These are phyloP conservation scores for Hafferia zeledoni DNA, from an alignment of 2,797 vertebrate genomes.

Conservation along the genomic window DNA sequence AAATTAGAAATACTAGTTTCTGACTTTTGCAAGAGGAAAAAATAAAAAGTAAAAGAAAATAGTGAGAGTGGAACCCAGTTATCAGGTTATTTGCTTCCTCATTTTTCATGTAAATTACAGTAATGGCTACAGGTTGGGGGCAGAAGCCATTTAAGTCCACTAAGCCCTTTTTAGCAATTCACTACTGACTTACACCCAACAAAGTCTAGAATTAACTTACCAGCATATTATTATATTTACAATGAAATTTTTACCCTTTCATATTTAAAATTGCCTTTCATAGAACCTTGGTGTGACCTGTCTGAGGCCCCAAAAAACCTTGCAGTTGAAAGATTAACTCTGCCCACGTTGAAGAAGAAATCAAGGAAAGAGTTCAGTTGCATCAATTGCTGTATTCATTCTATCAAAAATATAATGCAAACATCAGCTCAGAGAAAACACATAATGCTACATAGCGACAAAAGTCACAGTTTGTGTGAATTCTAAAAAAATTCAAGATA, in stretches of 20 bases:
- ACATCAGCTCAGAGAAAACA: not conserved
- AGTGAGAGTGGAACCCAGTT: not conserved
- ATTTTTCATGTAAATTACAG: not conserved
- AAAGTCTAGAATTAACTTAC: not conserved
- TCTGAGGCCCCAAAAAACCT: not conserved
- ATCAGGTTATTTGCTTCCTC: not conserved
- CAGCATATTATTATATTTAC: not conserved
- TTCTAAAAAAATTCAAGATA: not conserved
- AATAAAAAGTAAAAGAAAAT: not conserved
- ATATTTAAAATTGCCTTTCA: not conserved
- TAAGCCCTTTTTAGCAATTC: not conserved
- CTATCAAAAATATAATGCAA: not conserved
- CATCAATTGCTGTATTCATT: not conserved
- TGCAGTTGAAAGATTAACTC: not conserved
- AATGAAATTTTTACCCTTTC: not conserved
- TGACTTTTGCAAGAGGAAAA: not conserved
- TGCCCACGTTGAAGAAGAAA: not conserved
- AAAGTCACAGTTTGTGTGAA: not conserved
- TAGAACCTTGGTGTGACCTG: not conserved
- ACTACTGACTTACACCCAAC: not conserved
- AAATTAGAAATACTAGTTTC: not conserved
- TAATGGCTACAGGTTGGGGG: not conserved
- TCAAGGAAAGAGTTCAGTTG: not conserved
- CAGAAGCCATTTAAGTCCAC: not conserved
- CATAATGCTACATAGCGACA: not conserved